Conservation (phyloP, 2,797 vertebrate species). For the Hyperoplus immaculatus region DNA sequence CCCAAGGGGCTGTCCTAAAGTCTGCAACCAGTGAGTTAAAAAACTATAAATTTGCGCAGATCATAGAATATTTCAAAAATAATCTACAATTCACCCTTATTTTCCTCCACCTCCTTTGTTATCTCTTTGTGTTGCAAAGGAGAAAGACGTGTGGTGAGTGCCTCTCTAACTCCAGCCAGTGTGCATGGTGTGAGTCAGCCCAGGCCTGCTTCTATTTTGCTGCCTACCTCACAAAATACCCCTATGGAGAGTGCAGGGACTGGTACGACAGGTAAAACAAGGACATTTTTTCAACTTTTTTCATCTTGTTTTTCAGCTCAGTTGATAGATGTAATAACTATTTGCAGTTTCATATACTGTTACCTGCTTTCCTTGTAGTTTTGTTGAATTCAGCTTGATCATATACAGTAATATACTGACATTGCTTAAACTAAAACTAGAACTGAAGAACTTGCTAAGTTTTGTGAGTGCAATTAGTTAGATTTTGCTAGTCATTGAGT, state of each 20-base stretch:
- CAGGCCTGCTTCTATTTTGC: constrained; percentile 94
- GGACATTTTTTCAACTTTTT: background rate
- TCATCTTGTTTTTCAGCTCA: background rate
- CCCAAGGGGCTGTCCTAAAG: constrained; percentile 87
- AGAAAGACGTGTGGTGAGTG: constrained; percentile 91
- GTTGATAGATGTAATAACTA: background rate
- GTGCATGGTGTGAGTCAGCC: constrained; percentile 96
- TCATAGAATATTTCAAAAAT: background rate
- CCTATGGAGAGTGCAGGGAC: constrained; percentile 93
- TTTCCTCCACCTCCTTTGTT: background rate
- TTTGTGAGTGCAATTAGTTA: background rate
- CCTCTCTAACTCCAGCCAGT: constrained; percentile 95
- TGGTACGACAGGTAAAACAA: constrained; percentile 92
- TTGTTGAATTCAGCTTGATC: background rate
- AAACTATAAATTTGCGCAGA: background rate
- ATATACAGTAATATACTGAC: background rate
- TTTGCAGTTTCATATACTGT: constrained; percentile 3
- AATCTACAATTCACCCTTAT: background rate
- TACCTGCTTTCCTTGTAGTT: constrained; percentile 8
- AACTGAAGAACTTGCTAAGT: background rate
- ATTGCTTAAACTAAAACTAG: background rate
- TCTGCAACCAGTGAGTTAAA: constrained; percentile 92
- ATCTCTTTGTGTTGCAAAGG: constrained; percentile 73
- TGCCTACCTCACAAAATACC: constrained; percentile 94
- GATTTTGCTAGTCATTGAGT: constrained; percentile 1